Conservation (phyloP, 2,888 invertebrate species). For the Noctua fimbriata region DNA sequence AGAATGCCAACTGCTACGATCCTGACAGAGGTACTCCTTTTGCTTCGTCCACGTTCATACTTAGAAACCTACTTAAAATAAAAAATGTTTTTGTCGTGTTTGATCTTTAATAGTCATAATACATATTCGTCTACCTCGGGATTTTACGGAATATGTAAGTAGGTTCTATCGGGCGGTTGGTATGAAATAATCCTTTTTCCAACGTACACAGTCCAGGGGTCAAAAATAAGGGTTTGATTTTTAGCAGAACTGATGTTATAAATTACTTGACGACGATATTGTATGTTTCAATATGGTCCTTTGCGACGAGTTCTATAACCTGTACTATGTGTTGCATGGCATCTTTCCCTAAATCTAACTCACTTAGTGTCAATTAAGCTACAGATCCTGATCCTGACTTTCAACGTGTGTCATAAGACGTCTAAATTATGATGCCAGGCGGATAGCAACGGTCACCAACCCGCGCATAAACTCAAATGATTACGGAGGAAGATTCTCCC, state of each 20-base stretch:
- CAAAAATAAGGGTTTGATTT: constrained; percentile 12
- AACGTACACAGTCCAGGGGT: not conserved
- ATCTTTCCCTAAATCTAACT: not conserved
- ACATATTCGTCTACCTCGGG: not conserved
- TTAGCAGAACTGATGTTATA: not conserved
- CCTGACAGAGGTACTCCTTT: not conserved
- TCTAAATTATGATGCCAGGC: constrained; percentile 23
- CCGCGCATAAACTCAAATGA: constrained; percentile 31
- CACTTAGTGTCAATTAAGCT: constrained; percentile 20
- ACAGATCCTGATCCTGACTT: not conserved
- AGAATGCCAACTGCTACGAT: not conserved
- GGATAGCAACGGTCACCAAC: constrained; percentile 2
- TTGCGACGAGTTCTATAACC: not conserved
- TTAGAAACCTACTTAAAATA: not conserved
- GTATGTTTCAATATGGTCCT: constrained; percentile 9
- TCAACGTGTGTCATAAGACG: constrained; percentile 17
- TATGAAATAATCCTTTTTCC: not conserved
- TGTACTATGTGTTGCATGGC: not conserved
- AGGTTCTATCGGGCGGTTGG: not conserved
- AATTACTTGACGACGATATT: not conserved
- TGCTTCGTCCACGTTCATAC: not conserved
- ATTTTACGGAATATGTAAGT: not conserved
- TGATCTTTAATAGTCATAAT: not conserved
- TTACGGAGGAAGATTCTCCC: constrained; percentile 15
- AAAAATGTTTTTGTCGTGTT: not conserved